Percentiles rank a stretch among this genome's conserved stretches.
Conservation (phyloP, 2,888 invertebrate genomes). For the Nomada fabriciana region DNA sequence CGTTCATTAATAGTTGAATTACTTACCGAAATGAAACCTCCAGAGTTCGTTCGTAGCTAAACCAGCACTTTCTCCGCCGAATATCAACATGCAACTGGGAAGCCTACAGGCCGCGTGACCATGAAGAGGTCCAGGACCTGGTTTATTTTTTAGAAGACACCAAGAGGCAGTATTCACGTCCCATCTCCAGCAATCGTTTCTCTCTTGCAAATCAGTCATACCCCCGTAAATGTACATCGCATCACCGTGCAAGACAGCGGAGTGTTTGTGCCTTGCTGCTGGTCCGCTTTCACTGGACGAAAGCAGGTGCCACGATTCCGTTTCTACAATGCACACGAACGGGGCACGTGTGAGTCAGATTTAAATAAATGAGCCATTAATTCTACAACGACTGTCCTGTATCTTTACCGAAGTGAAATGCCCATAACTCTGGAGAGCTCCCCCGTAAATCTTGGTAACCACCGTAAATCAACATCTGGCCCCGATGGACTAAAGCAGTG, state of each 20-base stretch:
- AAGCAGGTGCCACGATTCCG: constrained; percentile 92
- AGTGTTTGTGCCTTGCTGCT: constrained; percentile 93
- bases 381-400: neutral
- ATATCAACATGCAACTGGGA: constrained; percentile 91
- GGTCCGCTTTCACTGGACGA: constrained; percentile 85
- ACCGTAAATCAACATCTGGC: constrained; percentile 93
- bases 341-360: neutral
- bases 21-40: constrained; percentile 92
- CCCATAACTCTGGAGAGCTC: constrained; percentile 94
- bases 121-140: constrained; percentile 89
- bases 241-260: constrained; percentile 91
- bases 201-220: constrained; percentile 92
- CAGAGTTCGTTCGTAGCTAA: constrained; percentile 91
- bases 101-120: constrained; percentile 92
- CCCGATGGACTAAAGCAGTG: constrained; percentile 91
- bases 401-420: constrained; percentile 91
- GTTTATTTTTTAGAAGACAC: constrained; percentile 87
- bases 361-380: no score
- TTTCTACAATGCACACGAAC: constrained; percentile 86
- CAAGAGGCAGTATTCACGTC: constrained; percentile 88
- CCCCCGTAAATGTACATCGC: constrained; percentile 95
- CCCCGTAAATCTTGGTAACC: constrained; percentile 94
- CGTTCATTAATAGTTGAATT: neutral
- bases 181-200: constrained; percentile 92
- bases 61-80: constrained; percentile 91